Conservation (phyloP, 2,113 vertebrate genomes). For the Proteles cristata region DNA sequence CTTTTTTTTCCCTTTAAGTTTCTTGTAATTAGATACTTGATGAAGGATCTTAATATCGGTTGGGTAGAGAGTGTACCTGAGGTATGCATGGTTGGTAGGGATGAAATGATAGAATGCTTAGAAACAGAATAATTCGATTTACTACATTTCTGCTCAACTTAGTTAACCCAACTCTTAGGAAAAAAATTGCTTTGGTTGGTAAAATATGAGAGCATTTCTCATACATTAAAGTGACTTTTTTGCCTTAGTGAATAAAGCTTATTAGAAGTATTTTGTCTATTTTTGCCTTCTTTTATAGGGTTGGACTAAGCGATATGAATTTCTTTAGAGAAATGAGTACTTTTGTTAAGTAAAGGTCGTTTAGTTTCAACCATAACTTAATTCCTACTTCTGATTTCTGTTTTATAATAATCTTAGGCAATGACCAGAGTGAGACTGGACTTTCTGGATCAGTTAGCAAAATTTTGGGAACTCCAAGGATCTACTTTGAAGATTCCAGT, state of each 20-base stretch:
- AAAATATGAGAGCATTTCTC: not conserved
- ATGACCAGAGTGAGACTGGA: constrained; percentile 98
- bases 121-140: not conserved
- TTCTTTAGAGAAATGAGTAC: constrained; percentile 31
- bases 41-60: constrained; percentile 22
- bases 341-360: not conserved
- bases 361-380: constrained; percentile 4
- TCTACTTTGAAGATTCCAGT: constrained; percentile 97
- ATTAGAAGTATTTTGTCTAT: not conserved
- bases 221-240: constrained; percentile 20
- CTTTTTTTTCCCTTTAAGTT: not conserved
- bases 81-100: not conserved
- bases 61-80: not conserved
- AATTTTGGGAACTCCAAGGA: constrained; percentile 99
- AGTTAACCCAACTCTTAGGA: not conserved
- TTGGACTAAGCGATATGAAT: constrained; percentile 17
- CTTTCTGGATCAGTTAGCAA: constrained; percentile 98
- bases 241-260: constrained; percentile 3
- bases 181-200: constrained; percentile 36
- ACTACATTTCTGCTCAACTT: not conserved
- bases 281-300: not conserved
- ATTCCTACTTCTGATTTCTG: constrained; percentile 54
- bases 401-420: constrained; percentile 87
- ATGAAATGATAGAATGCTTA: constrained; percentile 26
- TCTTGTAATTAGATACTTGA: constrained; percentile 12